Evolutionary conservation across 2,113 vertebrate species (phyloP).

Genomic region (Phycodurus eques): DNA sequence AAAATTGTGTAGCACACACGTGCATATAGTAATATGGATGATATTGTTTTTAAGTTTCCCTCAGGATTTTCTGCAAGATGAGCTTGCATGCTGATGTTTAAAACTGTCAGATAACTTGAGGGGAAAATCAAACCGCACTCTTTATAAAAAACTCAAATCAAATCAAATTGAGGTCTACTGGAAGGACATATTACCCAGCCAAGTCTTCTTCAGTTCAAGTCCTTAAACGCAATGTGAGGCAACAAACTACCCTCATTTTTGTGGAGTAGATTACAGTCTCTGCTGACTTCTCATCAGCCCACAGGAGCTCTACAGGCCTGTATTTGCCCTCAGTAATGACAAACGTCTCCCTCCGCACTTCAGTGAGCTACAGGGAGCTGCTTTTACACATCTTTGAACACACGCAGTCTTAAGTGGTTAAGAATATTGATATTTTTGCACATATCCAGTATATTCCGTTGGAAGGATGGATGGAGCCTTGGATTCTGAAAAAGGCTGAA

Average conservation of each 20-base stretch:
- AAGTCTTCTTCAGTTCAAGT: neutral
- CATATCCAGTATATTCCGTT: slow-evolving; percentile 34
- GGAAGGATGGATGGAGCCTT: slow-evolving; percentile 8
- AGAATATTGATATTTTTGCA: slow-evolving; percentile 40
- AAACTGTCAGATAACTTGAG: neutral
- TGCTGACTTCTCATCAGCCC: slow-evolving; percentile 67
- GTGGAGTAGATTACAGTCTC: slow-evolving; percentile 50
- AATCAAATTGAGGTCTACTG: neutral
- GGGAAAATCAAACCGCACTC: neutral
- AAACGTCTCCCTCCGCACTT: slow-evolving; percentile 38
- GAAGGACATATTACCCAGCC: neutral
- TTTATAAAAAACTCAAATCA: neutral
- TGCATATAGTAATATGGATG: neutral
- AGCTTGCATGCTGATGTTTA: neutral
- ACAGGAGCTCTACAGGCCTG: slow-evolving; percentile 58
- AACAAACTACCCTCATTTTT: slow-evolving; percentile 42
- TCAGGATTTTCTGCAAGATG: neutral
- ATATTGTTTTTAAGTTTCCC: neutral
- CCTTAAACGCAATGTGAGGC: slow-evolving; percentile 38
- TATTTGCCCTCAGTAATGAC: slow-evolving; percentile 66
- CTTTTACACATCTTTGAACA: slow-evolving; percentile 40
- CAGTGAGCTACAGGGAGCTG: slow-evolving; percentile 11
- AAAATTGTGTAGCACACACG: slow-evolving; percentile 43
- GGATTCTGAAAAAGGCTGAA: neutral
- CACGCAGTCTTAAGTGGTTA: slow-evolving; percentile 33